phyloP scores from a whole-genome alignment of 2,797 vertebrate species.

The Helarctos malayanus region DNA sequence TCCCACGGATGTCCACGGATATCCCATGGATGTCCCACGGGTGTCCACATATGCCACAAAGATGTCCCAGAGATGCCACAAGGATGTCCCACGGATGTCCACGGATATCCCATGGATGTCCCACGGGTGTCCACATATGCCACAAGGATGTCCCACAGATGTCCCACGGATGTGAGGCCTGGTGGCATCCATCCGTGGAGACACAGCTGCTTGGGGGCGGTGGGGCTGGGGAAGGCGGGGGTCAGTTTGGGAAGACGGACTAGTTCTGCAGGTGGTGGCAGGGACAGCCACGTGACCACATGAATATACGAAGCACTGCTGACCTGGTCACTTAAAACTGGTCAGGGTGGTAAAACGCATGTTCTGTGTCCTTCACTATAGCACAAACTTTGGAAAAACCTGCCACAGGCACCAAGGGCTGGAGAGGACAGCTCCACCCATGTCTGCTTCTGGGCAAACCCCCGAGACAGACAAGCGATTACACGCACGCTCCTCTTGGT shows the following conservation, averaged over 20 bases:
- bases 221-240: neutral
- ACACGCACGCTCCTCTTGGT: rapidly evolving
- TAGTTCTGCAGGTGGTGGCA: neutral
- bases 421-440: neutral
- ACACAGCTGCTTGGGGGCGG: neutral
- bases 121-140: too few species aligned
- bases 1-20: too few species aligned
- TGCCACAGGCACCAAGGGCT: neutral
- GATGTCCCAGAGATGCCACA: neutral
- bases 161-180: neutral
- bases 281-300: neutral
- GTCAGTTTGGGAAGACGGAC: neutral
- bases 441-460: neutral
- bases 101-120: too few species aligned
- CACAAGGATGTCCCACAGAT: neutral
- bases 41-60: too few species aligned
- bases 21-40: too few species aligned
- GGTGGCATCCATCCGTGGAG: neutral
- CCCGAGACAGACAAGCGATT: rapidly evolving
- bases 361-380: neutral
- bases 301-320: neutral
- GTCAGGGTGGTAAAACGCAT: neutral
- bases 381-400: neutral
- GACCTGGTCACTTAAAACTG: neutral
- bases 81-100: too few species aligned